These are phyloP conservation scores for Anhinga rufa DNA, from an alignment of 2,113 vertebrate species.

Conservation along the genomic window DNA sequence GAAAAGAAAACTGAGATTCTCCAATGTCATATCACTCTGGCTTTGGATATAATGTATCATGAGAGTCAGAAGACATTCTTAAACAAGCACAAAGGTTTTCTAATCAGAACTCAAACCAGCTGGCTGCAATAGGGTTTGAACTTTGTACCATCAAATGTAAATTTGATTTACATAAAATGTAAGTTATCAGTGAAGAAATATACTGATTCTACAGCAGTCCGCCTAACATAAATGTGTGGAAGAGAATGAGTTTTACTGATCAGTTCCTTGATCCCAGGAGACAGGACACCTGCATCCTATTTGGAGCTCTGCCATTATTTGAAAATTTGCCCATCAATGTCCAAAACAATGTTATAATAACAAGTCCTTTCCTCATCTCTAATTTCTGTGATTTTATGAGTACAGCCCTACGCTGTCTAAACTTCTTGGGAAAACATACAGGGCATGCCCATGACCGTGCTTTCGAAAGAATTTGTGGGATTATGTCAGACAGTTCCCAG, in stretches of 20 bases:
- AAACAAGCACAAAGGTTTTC: background rate
- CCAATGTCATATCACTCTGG: background rate
- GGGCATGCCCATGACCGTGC: slow-evolving; percentile 19
- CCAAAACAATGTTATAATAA: background rate
- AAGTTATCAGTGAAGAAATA: background rate
- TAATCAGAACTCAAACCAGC: background rate
- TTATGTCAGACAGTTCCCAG: slow-evolving; percentile 49
- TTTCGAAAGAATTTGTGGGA: slow-evolving; percentile 34
- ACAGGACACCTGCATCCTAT: background rate
- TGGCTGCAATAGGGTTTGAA: background rate
- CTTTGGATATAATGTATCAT: background rate
- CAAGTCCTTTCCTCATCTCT: slow-evolving; percentile 15
- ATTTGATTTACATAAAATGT: background rate
- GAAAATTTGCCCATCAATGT: background rate
- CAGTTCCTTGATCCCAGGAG: background rate
- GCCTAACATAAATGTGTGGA: background rate
- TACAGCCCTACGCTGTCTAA: background rate
- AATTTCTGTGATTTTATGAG: background rate
- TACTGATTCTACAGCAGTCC: background rate
- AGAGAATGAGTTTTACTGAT: background rate
- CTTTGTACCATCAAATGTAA: background rate
- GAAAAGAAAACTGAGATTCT: background rate
- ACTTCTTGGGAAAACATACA: slow-evolving; percentile 30
- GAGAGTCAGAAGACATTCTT: background rate
- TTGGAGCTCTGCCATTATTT: background rate